phyloP scores from a whole-genome alignment of 2,888 invertebrate genomes.

The Ommatoiulus sabulosus region DNA sequence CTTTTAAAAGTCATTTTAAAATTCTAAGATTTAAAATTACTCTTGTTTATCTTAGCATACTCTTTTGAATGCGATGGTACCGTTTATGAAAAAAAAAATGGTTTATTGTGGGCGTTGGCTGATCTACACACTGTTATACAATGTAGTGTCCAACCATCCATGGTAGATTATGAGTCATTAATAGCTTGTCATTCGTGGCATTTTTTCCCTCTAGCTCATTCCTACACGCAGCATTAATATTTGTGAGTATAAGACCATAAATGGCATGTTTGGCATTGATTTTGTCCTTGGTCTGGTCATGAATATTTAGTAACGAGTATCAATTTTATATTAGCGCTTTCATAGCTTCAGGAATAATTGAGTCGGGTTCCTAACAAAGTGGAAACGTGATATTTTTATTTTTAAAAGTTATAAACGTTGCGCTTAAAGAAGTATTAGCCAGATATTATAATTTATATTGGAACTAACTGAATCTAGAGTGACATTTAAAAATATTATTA shows the following conservation, averaged over 20 bases:
- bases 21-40: not conserved
- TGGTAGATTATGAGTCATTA: not conserved
- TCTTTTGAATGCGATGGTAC: not conserved
- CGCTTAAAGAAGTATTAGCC: too few relatives aligned
- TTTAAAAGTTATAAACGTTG: not conserved
- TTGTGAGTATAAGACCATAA: not conserved
- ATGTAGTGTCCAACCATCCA: not conserved
- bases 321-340: not conserved
- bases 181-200: not conserved
- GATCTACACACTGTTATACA: not conserved
- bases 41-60: not conserved
- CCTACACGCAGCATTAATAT: not conserved
- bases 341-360: not conserved
- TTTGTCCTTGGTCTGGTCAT: not conserved
- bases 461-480: not conserved
- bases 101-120: not conserved
- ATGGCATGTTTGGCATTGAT: not conserved
- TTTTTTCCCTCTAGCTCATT: not conserved
- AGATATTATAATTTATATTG: too few relatives aligned
- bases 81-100: not conserved
- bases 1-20: not conserved
- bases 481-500: not conserved
- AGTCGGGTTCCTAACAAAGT: not conserved
- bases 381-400: not conserved
- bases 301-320: not conserved